Evolutionary conservation across 2,797 vertebrate genomes (phyloP).

Genomic region (Trichosurus vulpecula): DNA sequence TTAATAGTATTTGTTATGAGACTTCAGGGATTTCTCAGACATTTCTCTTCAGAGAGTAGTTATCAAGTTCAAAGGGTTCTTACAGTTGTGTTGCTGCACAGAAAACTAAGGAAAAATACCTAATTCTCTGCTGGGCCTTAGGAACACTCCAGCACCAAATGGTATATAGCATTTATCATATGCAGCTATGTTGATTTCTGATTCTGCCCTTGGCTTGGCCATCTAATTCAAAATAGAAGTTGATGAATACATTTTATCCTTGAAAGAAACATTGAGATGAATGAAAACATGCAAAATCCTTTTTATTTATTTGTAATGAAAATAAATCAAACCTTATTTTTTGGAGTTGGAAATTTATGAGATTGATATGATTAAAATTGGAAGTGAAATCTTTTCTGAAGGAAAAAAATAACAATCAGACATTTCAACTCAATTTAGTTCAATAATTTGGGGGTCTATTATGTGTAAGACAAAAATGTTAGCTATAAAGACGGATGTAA

Average conservation of each 20-base stretch:
- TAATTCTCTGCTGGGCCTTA: background rate
- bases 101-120: constrained; percentile 5
- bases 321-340: background rate
- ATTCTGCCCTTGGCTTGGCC: constrained; percentile 22
- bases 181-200: background rate
- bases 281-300: background rate
- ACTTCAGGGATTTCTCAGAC: background rate
- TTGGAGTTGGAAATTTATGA: background rate
- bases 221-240: constrained; percentile 1
- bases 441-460: background rate
- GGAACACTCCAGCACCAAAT: background rate
- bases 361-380: constrained; percentile 22
- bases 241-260: constrained; percentile 16
- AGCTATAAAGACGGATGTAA: background rate
- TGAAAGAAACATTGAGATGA: background rate
- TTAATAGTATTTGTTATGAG: background rate
- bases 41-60: background rate
- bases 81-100: background rate
- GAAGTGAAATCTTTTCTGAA: background rate
- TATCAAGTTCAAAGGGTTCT: constrained; percentile 12
- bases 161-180: background rate
- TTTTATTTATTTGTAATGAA: background rate
- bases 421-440: background rate
- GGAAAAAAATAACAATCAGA: background rate
- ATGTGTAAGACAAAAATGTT: background rate